phyloP scores from a whole-genome alignment of 1,140 invertebrate species.

The Fopius arisanus region DNA sequence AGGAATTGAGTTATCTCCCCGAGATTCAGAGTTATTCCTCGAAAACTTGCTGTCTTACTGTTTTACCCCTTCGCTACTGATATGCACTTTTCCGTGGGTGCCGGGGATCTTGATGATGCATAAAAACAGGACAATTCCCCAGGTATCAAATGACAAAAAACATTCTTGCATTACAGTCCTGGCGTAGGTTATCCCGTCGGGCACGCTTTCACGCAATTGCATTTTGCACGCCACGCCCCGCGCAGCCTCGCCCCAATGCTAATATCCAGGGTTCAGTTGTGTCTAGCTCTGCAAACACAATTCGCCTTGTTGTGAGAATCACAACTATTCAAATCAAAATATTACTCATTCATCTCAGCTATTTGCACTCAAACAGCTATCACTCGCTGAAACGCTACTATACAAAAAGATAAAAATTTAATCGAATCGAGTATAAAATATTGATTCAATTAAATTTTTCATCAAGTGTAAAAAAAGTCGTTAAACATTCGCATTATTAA shows the following conservation, averaged over 20 bases:
- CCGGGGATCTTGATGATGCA: not conserved
- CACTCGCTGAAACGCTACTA: too few species aligned
- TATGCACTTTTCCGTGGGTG: too few species aligned
- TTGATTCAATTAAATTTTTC: too few species aligned
- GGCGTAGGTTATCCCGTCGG: not conserved
- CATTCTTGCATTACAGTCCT: slow-evolving; percentile 2
- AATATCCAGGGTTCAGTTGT: slow-evolving; percentile 39
- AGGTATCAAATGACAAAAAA: not conserved
- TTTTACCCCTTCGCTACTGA: too few species aligned
- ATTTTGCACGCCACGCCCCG: slow-evolving; percentile 49
- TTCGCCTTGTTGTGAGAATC: slow-evolving; percentile 11
- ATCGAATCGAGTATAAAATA: too few species aligned
- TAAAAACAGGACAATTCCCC: not conserved
- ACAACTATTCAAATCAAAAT: not conserved
- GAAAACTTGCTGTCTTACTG: too few species aligned
- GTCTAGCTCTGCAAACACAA: slow-evolving; percentile 16
- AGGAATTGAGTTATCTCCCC: too few species aligned
- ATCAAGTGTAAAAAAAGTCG: too few species aligned
- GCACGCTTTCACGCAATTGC: slow-evolving; percentile 53
- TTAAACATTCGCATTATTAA: too few species aligned
- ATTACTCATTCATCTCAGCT: not conserved
- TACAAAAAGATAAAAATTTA: too few species aligned
- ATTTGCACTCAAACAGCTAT: too few species aligned
- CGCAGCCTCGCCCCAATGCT: slow-evolving; percentile 38
- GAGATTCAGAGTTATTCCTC: too few species aligned